Evolutionary conservation across 2,888 invertebrate species (phyloP).

Genomic region (Rhagophthalmus giganteus): DNA sequence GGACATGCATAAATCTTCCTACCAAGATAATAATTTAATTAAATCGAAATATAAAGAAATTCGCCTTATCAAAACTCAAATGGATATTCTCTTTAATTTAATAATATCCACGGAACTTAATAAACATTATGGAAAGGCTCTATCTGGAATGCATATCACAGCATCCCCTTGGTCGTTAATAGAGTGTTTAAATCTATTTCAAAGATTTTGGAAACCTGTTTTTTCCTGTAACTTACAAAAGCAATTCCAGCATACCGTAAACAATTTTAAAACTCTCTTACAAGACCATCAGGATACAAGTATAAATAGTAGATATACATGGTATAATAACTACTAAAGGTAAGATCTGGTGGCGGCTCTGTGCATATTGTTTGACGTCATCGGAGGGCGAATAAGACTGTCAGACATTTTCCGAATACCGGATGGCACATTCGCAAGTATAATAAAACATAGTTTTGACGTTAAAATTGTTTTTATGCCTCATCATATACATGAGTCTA

Average conservation of each 20-base stretch:
- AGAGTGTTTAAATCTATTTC: conserved; percentile 60
- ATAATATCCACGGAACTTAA: conserved; percentile 61
- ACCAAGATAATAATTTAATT: conserved; percentile 12
- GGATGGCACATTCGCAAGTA: no score
- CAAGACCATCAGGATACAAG: conserved; percentile 4
- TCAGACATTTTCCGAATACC: no score
- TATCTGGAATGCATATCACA: conserved; percentile 58
- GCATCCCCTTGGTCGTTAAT: conserved; percentile 60
- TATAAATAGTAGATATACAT: no score
- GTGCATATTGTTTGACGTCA: no score
- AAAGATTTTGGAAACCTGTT: conserved; percentile 64
- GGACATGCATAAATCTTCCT: conserved; percentile 11
- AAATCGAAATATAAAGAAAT: conserved; percentile 37
- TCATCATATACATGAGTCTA: no score
- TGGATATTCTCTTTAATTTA: conserved; percentile 39
- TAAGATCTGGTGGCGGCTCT: no score
- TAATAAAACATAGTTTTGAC: no score
- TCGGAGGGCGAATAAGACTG: no score
- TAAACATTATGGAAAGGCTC: conserved; percentile 60
- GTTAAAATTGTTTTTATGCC: no score
- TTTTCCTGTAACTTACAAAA: conserved; percentile 56
- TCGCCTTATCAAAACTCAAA: conserved; percentile 37
- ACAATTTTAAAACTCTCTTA: conserved; percentile 40
- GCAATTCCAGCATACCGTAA: conserved; percentile 44
- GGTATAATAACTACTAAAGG: no score